phyloP scores from a whole-genome alignment of 2,113 vertebrate species.

The Micronycteris hirsuta region DNA sequence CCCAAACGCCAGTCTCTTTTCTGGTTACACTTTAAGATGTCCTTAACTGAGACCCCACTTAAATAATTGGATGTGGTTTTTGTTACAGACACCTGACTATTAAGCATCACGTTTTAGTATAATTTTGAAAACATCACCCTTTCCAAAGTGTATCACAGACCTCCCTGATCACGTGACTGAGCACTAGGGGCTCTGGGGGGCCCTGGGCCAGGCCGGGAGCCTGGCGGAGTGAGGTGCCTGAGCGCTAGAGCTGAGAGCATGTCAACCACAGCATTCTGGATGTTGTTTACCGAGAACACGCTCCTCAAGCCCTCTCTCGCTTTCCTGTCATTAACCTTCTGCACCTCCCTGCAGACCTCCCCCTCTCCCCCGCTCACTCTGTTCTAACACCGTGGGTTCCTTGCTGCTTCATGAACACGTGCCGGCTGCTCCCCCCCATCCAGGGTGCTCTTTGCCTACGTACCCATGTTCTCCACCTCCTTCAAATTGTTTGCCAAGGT shows the following conservation, averaged over 20 bases:
- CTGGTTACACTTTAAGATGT: too few relatives aligned
- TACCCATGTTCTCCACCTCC: neutral
- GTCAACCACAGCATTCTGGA: fast-evolving
- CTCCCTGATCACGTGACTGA: neutral
- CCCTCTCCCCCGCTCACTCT: fast-evolving
- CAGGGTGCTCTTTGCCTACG: neutral
- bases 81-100: neutral
- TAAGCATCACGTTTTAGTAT: neutral
- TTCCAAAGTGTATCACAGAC: neutral
- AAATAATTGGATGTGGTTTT: neutral
- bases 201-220: fast-evolving
- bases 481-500: neutral
- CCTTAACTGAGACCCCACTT: neutral
- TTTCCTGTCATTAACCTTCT: neutral
- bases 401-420: neutral
- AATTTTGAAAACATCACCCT: neutral
- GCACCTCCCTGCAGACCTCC: neutral
- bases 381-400: neutral
- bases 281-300: fast-evolving
- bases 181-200: fast-evolving
- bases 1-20: too few relatives aligned
- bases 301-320: neutral
- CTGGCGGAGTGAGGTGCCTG: neutral
- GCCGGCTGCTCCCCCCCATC: neutral
- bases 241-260: neutral